Evolutionary conservation across 2,888 invertebrate species (phyloP), one percentile per base, ranked within the genome.

Genomic region (Nowickia ferox): DNA sequence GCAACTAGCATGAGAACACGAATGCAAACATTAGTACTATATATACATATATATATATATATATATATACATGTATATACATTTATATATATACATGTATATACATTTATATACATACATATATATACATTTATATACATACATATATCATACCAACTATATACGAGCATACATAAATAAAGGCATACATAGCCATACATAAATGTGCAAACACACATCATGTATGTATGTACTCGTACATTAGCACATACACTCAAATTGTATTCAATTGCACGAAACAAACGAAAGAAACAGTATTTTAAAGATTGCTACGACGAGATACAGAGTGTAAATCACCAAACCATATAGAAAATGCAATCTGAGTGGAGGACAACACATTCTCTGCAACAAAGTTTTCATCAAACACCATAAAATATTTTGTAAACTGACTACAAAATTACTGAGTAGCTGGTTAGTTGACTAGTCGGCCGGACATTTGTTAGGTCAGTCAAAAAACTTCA

Each of bases 211-310:
- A n/a, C 30, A 30, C n/a, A 11, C n/a, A 66, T 66, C 2, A 65
- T 46, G 46, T 9, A 46, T n/a, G 30, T 65, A 42, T 15, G 9
- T 61, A 51, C 63, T 13, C 55, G 30, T 19, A 38, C 13, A 53
- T 22, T 22, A 22, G 42, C 13, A 61, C 40, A 69, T 22, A 48
- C 48, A 59, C 42, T 79, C 51, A 68, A 17, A 66, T 66, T 74
- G 72, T 80, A 13, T 51, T 74, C 57, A 59, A 80, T 57, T 81
- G 74, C 81, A 75, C 74, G 66, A 81, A 79, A 63, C 51, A 71
- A 53, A 71, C 51, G 61, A 69, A 61, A 71, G 13, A 9, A 78
- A 68, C 72, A 72, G 46, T 15, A 59, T n/a, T 48, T 53, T 48
- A 46, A 51, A 79, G 63, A 78, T 72, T 66, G 22, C 30, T 59